Base-by-base conservation (phyloP, 1,140 invertebrate genomes). In the Drosophila tristis region DNA sequence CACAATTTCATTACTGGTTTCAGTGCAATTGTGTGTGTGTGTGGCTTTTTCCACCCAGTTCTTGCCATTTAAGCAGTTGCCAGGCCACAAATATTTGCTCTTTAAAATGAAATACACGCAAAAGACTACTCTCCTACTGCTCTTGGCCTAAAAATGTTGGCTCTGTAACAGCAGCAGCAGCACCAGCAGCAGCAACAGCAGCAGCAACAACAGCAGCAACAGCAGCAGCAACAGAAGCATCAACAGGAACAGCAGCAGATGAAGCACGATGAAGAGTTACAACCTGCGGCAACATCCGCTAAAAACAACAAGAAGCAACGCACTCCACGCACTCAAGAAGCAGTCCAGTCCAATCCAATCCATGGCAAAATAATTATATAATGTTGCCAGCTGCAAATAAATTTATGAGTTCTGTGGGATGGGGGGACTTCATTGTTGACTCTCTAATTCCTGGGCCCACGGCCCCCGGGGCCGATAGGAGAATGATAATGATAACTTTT, bases 281-380 rank as follows among this genome's bases (percentile, higher is more conserved):
- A 45, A 31, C 56, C 64, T 53, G 47, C 44, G 53, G 77, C 76
- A 62, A 55, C 35, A 79, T 59, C 35, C 20, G 48, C 55, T 49
- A 65, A 29, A 54, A 54, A 39, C 51, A 54, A 54, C 45, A 45
- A 62, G 44, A 16, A 49, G 13, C 65, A 54, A 54, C 59, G 23
- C 42, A 56, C 35, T 50, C 31, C 15, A 75, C 55, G 61, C 71
- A 75, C 61, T 55, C 13, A 26, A 43, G 48, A 5, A 42, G 23
- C 39, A 59, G 59, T 64, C 54, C 59, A 65, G 59, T 74, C 54
- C 59, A 65, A 65, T 57, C 43, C 53, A 66, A 67, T 58, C 55
- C 63, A 50, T 67, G 55, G 73, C 63, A 86, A 87, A 86, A 82
- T 86, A 86, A 86, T 86, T 86, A 86, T 86, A 86, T 86, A 86